phyloP scores from a whole-genome alignment of 2,797 vertebrate species.

The Takifugu rubripes region DNA sequence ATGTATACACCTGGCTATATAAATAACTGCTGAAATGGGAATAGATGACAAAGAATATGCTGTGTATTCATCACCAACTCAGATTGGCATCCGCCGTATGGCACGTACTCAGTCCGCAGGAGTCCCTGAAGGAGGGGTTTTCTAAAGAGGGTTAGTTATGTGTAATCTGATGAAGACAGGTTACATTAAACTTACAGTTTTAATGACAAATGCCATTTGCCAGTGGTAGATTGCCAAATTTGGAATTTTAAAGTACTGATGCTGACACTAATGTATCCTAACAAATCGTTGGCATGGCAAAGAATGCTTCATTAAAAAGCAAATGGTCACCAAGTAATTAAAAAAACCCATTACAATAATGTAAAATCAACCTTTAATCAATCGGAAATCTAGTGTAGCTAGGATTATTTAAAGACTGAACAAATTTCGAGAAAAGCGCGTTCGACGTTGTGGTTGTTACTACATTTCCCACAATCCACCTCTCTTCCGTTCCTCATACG shows the following conservation, averaged over 20 bases:
- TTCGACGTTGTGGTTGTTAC: not conserved
- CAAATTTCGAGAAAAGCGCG: too few species aligned
- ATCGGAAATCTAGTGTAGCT: too few species aligned
- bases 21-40: not conserved
- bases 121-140: slow-evolving; percentile 52
- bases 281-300: too few species aligned
- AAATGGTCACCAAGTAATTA: too few species aligned
- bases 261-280: too few species aligned
- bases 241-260: too few species aligned
- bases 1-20: not conserved
- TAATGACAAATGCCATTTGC: slow-evolving; percentile 18
- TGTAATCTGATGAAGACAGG: slow-evolving; percentile 49
- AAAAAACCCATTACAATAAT: too few species aligned
- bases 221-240: too few species aligned
- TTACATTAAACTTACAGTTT: slow-evolving; percentile 38
- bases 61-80: slow-evolving; percentile 27
- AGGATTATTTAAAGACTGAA: too few species aligned
- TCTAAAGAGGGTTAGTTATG: slow-evolving; percentile 18
- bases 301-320: too few species aligned
- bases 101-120: slow-evolving; percentile 69
- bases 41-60: slow-evolving; percentile 19
- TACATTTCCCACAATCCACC: slow-evolving; percentile 66
- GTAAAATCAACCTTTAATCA: too few species aligned
- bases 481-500: slow-evolving; percentile 25
- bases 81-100: slow-evolving; percentile 45